phyloP scores from a whole-genome alignment of 2,888 invertebrate species.

The Noctua pronuba region DNA sequence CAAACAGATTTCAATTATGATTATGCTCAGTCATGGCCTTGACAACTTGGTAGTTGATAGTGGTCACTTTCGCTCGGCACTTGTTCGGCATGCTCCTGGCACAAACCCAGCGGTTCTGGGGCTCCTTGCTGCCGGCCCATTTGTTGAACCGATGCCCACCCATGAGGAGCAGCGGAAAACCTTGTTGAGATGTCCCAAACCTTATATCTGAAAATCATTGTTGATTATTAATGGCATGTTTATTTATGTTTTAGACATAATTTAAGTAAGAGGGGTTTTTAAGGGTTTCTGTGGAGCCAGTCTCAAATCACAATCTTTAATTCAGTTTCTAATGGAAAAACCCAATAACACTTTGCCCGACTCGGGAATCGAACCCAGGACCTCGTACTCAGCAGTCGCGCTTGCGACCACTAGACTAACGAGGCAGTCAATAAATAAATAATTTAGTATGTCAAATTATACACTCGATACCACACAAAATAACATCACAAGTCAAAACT shows the following conservation, averaged over 20 bases:
- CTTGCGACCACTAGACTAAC: too few species aligned
- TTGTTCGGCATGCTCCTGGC: slow-evolving; percentile 20
- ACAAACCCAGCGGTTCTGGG: slow-evolving; percentile 68
- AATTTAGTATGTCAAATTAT: too few species aligned
- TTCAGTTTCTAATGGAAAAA: too few species aligned
- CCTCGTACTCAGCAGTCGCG: too few species aligned
- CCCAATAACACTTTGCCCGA: too few species aligned
- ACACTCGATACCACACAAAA: too few species aligned
- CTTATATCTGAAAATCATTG: slow-evolving; percentile 27
- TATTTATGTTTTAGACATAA: neutral
- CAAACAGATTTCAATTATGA: slow-evolving; percentile 13
- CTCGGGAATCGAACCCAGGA: too few species aligned
- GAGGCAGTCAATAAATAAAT: too few species aligned
- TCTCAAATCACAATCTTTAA: too few species aligned
- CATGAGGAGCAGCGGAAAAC: slow-evolving; percentile 58
- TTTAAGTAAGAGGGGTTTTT: too few species aligned
- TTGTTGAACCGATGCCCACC: slow-evolving; percentile 70
- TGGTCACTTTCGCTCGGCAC: slow-evolving; percentile 49
- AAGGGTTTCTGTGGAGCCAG: too few species aligned
- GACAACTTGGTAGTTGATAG: slow-evolving; percentile 38
- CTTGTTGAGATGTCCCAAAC: slow-evolving; percentile 42
- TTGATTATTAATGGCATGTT: neutral
- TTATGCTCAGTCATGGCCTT: slow-evolving; percentile 40
- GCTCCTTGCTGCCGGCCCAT: slow-evolving; percentile 59
- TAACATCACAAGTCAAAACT: too few species aligned